These are phyloP conservation scores for Fundulus diaphanus DNA, from an alignment of 2,797 vertebrate genomes.

Conservation along the genomic window DNA sequence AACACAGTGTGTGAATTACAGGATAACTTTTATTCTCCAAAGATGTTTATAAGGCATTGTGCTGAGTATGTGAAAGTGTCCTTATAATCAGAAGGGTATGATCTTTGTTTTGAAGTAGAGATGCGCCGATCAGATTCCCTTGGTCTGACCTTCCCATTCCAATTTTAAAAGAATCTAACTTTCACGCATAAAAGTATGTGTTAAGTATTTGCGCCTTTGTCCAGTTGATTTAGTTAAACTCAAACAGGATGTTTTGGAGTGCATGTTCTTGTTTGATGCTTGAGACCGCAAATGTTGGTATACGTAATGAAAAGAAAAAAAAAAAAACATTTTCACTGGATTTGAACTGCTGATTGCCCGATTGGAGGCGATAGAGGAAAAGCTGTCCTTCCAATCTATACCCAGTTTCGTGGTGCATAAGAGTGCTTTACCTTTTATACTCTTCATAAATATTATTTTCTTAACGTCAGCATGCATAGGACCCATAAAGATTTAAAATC, in stretches of 20 bases:
- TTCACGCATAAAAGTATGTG: background rate
- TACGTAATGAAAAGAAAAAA: background rate
- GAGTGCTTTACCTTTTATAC: background rate
- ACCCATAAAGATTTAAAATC: background rate
- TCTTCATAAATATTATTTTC: background rate
- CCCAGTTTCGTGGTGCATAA: background rate
- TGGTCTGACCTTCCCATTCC: background rate
- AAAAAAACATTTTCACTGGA: background rate
- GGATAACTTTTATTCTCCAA: background rate
- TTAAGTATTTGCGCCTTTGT: background rate
- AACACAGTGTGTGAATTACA: background rate
- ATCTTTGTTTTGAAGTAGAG: background rate
- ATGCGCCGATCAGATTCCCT: background rate
- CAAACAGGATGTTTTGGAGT: background rate
- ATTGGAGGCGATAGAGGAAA: background rate
- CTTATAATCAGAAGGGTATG: background rate
- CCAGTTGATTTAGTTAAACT: background rate
- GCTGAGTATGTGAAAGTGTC: background rate
- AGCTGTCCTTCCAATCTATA: background rate
- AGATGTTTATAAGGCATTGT: background rate
- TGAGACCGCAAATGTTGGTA: background rate
- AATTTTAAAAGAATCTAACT: background rate
- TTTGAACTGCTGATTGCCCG: background rate
- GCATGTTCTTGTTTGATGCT: background rate
- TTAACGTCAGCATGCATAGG: constrained; percentile 31